Base-by-base conservation (phyloP, 2,113 vertebrate genomes). In the Hippopotamus amphibius region DNA sequence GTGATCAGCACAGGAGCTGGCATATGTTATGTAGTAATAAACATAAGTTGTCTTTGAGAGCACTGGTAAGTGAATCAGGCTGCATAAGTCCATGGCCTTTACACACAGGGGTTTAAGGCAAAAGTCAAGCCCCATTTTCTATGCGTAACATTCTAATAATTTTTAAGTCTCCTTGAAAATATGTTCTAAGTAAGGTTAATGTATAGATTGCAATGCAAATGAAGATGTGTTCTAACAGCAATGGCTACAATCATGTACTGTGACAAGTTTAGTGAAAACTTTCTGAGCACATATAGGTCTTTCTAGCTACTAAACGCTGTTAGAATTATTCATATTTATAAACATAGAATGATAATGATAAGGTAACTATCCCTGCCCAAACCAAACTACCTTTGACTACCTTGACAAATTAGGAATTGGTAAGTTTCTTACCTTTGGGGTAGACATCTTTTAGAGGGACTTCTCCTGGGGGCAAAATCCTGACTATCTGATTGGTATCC, bases 401-500 rank as follows among this genome's bases (percentile, higher is more conserved):
- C 16, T 28, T 90, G 19, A 30, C 81, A 63, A 28, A 66, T n/a
- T 4, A 88, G 46, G 82, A 96, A 57, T 37, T 48, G 55, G 76
- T 74, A 84, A 96, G 24, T 92, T 92, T 97, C 98, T 99, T 98
- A 99, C 99, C 99, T 99, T 99, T 99, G 10, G 99, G 99, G 98
- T 99, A 99, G 97, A 99, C 97, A 66, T 99, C 99, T 97, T 98
- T 99, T 92, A 99, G 97, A 88, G 99, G 99, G 48, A 99, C 99
- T 90, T 99, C 99, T 97, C 97, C 98, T 11, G 99, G 98, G 16
- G 99, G 98, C 88, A 99, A 98, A 92, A 99, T 99, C 97, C 99
- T 99, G 85, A 99, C 98, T 92, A 99, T 98, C 97, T 99, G 99
- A 98, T 99, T 99, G 95, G 99, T 98, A 33, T 98, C 98, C 41